Base-by-base conservation (phyloP, 2,113 vertebrate genomes). In the Oostethus manadensis region DNA sequence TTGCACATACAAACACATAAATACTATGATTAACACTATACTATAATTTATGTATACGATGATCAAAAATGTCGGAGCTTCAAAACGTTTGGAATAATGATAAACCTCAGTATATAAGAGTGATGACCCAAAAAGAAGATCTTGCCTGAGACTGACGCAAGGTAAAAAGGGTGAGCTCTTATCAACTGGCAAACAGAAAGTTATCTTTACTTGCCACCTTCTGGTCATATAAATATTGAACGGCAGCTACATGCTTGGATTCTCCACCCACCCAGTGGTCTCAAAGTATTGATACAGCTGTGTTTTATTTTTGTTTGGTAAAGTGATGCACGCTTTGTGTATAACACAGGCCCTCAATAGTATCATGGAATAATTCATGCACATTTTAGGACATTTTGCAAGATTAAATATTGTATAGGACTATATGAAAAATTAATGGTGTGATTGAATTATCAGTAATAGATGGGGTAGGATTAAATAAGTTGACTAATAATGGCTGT, bases 171-270 rank as follows among this genome's bases (percentile, higher is more conserved):
- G 70, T n/a, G 20, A 40, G 65, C 46, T 75, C 74, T 84, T 87
- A 83, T 84, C 78, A 80, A 18, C 62, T 71, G 43, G 63, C 57
- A 80, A 71, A 78, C 80, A 68, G 69, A 79, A 73, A 57, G 44
- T 80, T 81, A 74, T 83, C 71, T 70, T 69, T 49, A 15, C 64
- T 60, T 45, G 54, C 55, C 63, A 65, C 72, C 2, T 29, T 21
- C 58, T 45, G 45, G 66, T 68, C 20, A 33, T 51, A 64, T 62
- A 66, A 75, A 70, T 63, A 66, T 73, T 70, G 49, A 72, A 66
- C 67, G 51, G 23, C 21, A 58, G 65, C 51, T 65, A 2, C 55
- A 22, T 53, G 47, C 42, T 21, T 59, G 60, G 68, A 68, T 51
- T 26, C 65, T 51, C 64, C 68, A 21, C 77, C 71, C 76, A 73